phyloP scores from a whole-genome alignment of 2,797 vertebrate genomes.

The Clarias platycephalus region DNA sequence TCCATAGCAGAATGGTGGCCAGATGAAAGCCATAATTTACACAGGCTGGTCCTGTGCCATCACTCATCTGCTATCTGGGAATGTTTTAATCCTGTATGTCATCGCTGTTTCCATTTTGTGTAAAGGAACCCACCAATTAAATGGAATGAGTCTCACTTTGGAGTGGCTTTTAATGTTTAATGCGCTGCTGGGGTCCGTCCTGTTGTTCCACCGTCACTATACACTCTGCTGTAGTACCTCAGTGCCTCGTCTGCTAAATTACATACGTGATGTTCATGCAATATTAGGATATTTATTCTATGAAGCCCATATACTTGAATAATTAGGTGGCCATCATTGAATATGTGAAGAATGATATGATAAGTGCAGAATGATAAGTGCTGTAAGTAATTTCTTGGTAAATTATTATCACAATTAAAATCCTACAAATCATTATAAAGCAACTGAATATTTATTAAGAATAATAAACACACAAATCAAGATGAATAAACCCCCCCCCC shows the following conservation, averaged over 20 bases:
- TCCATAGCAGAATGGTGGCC: constrained; percentile 1
- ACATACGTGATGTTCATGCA: not conserved
- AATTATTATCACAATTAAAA: not conserved
- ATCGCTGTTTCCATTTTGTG: constrained; percentile 28
- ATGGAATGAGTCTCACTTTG: constrained; percentile 25
- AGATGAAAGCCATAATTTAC: constrained; percentile 27
- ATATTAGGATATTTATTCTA: not conserved
- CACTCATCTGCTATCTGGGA: constrained; percentile 9
- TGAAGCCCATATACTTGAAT: not conserved
- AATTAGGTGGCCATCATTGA: not conserved
- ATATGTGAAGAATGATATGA: no score
- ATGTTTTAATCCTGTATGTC: constrained; percentile 22
- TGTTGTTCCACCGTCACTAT: constrained; percentile 59
- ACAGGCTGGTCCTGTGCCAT: not conserved
- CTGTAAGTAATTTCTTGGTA: not conserved
- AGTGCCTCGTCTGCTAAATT: not conserved
- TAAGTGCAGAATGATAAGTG: not conserved
- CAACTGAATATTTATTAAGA: not conserved
- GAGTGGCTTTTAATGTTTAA: constrained; percentile 69
- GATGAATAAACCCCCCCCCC: not conserved
- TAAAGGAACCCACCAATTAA: constrained; percentile 20
- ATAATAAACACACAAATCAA: not conserved
- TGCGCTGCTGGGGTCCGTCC: constrained; percentile 53
- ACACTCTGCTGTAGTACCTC: not conserved
- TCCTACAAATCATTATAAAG: not conserved